Base-by-base conservation (phyloP, 2,113 vertebrate species). In the Etheostoma spectabile region DNA sequence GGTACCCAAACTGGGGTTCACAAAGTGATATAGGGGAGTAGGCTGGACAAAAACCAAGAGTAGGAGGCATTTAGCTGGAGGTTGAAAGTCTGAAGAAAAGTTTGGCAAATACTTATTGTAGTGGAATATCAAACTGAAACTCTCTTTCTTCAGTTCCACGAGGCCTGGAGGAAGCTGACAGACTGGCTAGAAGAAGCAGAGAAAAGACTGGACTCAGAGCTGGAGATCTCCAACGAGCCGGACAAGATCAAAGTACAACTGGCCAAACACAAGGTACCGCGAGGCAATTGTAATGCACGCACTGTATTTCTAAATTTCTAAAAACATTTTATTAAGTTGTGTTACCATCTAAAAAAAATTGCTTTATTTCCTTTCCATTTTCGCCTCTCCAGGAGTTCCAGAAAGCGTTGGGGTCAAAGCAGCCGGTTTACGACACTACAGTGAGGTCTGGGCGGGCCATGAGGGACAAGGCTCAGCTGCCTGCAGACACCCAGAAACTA, bases 181-280 rank as follows among this genome's bases (percentile, higher is more conserved):
- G 98, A 99, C 89, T 99, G 98, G 98, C 91, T 99, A 42, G 98
- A 99, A 88, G 98, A 99, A 84, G 98, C 98, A 1, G 98, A 99
- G 94, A 97, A 95, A 81, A 95, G 97, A 72, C 94, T 99, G 93
- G 97, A 99, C 89, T 97, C 98, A 0, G 98, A 99, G 92, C 89
- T 99, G 92, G 98, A 99, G 92, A 99, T 99, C 92, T 98, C 98
- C 82, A 99, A 99, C 0, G 98, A 99, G 88, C 98, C 98, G 0
- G 98, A 99, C 94, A 99, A 98, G 94, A 99, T 99, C 93, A 99
- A 99, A 93, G 91, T 99, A 4, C 98, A 99, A 59, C 96, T 99
- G 70, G 93, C 96, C 74, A 99, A 99, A 80, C 98, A 99, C 92
- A 99, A 99, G 97, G 98, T 99, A 83, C 65, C 2, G 14, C 3